Evolutionary conservation across 2,888 invertebrate species (phyloP).

Genomic region (Esperia sulphurella): DNA sequence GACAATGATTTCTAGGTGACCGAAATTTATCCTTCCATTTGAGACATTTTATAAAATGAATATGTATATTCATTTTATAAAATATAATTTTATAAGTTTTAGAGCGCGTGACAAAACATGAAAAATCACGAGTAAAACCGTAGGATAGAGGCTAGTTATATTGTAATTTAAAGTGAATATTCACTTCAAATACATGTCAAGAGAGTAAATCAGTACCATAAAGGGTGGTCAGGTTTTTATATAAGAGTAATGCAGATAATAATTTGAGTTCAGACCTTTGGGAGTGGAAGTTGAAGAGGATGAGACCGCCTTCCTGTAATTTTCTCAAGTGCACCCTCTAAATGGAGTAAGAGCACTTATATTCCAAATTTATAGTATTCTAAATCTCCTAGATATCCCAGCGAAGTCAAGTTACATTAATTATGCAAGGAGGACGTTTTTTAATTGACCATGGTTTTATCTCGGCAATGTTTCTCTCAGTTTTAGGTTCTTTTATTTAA

Average conservation of each 20-base stretch:
- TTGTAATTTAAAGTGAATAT: neutral
- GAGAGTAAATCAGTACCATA: conserved; percentile 9
- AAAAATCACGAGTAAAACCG: no score
- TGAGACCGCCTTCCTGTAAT: conserved; percentile 69
- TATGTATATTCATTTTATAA: no score
- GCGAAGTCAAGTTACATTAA: conserved; percentile 46
- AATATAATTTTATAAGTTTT: no score
- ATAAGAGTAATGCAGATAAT: conserved; percentile 54
- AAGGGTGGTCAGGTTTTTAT: conserved; percentile 36
- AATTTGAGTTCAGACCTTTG: conserved; percentile 64
- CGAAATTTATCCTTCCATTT: no score
- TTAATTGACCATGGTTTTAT: neutral
- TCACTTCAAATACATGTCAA: neutral
- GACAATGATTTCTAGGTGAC: no score
- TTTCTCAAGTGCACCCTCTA: conserved; percentile 67
- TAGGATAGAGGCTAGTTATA: no score
- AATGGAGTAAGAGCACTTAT: conserved; percentile 68
- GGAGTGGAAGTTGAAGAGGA: conserved; percentile 62
- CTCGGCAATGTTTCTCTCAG: neutral
- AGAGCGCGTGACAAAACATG: no score
- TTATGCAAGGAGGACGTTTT: conserved; percentile 15
- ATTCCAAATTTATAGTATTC: conserved; percentile 75
- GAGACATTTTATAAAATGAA: no score
- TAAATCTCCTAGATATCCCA: conserved; percentile 54
- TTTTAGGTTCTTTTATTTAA: neutral